Percentiles rank a stretch among this genome's conserved stretches.
Evolutionary conservation across 2,888 invertebrate species (phyloP).

Genomic region (Acronicta psi): DNA sequence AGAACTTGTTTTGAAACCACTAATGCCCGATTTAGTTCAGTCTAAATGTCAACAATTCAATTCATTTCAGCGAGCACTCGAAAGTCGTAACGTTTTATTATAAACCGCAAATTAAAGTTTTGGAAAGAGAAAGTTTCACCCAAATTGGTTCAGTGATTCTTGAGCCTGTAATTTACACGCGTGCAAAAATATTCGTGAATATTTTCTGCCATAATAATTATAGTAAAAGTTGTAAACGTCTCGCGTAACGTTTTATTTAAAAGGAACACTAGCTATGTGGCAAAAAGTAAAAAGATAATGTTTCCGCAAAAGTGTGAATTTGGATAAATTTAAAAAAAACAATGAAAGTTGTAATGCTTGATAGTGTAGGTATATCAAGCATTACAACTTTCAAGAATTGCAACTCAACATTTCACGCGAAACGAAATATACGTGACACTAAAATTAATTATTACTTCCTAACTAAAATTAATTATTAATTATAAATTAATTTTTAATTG

Average conservation of each 20-base stretch:
- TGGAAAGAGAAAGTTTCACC: constrained; percentile 46
- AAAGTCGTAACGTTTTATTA: constrained; percentile 42
- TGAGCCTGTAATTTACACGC: constrained; percentile 27
- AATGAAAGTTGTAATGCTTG: no score
- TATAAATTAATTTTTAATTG: no score
- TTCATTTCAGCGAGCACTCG: constrained; percentile 22
- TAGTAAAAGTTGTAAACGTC: background rate
- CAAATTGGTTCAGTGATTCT: constrained; percentile 44
- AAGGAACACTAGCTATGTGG: background rate
- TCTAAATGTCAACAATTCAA: constrained; percentile 27
- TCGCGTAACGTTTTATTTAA: background rate
- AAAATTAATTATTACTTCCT: no score
- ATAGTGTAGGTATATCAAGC: no score
- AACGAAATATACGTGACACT: no score
- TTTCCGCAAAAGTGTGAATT: no score
- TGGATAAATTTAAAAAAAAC: no score
- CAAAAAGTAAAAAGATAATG: no score
- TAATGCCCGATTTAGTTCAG: constrained; percentile 16
- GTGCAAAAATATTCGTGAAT: constrained; percentile 13
- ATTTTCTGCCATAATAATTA: constrained; percentile 12
- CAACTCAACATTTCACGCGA: no score
- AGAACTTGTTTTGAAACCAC: constrained; percentile 1
- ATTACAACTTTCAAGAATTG: no score
- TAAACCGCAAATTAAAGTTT: constrained; percentile 40
- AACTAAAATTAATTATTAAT: no score